Base-by-base conservation (phyloP, 2,113 vertebrate species). In the Genyomyrus donnyi region DNA sequence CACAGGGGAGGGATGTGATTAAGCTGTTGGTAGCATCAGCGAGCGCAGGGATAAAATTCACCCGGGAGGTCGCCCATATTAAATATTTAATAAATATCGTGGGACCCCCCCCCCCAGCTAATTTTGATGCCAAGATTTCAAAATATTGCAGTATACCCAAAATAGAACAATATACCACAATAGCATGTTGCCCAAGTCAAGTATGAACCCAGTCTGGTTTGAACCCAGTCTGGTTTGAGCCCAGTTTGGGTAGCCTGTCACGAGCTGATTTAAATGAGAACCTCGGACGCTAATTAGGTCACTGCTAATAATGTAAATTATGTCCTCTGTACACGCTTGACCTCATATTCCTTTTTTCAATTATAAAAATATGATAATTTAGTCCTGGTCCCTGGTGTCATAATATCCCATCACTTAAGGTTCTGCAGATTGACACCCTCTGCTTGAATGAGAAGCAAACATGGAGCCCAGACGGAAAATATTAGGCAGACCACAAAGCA, bases 1-100 rank as follows among this genome's bases (percentile, higher is more conserved):
- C 94, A 9, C 15, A 91, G 92, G 93, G 92, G 95, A 94, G 92
- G 93, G 93, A 92, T 91, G 93, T 91, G 96, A 96, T 95, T 95
- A 95, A 95, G 95, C 95, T 94, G 94, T 95, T 94, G 92, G 92
- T 91, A 91, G 93, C 92, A 88, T 93, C 93, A 91, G 93, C 70
- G 94, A 91, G 89, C 56, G 91, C 95, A 95, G 94, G 27, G 62
- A 13, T 13, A 31, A 70, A 70, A 31, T 31, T 70, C 10, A 11
- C n/a, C 9, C 8, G n/a, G 62, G 62, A 27, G 10, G 62, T 66
- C n/a, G 24, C 62, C n/a, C 10, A 31, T 27, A 13, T 31, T 70
- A 70, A 31, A 70, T 31, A 31, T 70, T 31, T 70, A 31, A 70
- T 31, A 13, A 70, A 39, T 70, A 70, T 70, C 27, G n/a, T 70